Percentiles rank a stretch among this genome's conserved stretches.
These are phyloP conservation scores for Orchestes rusci DNA, from an alignment of 2,888 invertebrate species.

Conservation along the genomic window DNA sequence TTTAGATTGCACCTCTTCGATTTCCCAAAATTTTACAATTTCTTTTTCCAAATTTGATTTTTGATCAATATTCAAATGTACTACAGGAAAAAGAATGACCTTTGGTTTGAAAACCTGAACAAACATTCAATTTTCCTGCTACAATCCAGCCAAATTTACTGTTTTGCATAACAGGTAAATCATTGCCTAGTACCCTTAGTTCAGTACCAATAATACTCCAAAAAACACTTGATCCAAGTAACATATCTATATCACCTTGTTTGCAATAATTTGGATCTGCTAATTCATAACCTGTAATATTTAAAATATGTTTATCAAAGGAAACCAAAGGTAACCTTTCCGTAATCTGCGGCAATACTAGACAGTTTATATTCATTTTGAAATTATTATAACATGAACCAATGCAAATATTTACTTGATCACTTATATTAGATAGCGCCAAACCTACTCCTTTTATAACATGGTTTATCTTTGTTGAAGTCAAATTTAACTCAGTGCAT, in stretches of 20 bases:
- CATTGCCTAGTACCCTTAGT: too few species aligned
- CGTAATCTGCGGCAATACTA: neutral
- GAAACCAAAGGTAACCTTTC: neutral
- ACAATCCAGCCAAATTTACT: constrained; percentile 22
- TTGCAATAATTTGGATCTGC: constrained; percentile 1
- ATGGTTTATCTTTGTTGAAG: neutral
- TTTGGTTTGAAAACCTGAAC: too few species aligned
- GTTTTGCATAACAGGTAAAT: constrained; percentile 11
- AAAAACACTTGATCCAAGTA: neutral
- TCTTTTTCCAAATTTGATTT: constrained; percentile 5
- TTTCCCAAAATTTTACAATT: constrained; percentile 5
- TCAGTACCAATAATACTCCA: too few species aligned
- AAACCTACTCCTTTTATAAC: constrained; percentile 7
- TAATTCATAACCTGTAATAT: neutral
- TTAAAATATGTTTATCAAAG: neutral
- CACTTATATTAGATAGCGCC: neutral
- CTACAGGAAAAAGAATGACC: too few species aligned
- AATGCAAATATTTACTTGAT: neutral
- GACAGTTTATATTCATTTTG: neutral
- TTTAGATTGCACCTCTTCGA: constrained; percentile 17
- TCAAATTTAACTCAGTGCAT: constrained; percentile 5
- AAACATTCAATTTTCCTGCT: constrained; percentile 10
- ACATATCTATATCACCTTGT: neutral
- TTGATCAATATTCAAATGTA: too few species aligned
- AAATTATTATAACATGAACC: neutral